phyloP scores from a whole-genome alignment of 2,888 invertebrate genomes.

The Lasioglossum oenotherae region DNA sequence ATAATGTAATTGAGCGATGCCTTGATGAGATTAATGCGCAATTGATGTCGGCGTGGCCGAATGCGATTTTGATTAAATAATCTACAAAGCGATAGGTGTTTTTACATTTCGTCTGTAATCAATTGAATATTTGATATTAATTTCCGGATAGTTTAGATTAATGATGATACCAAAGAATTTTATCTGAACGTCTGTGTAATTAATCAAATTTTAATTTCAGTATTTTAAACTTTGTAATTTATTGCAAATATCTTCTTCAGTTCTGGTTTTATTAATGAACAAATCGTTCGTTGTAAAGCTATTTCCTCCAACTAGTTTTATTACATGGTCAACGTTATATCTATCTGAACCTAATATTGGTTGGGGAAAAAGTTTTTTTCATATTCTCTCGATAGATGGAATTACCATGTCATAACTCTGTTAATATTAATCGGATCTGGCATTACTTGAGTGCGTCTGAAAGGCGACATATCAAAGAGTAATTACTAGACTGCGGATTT shows the following conservation, averaged over 20 bases:
- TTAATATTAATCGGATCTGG: too few species aligned
- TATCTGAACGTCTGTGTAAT: neutral
- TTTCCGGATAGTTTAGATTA: neutral
- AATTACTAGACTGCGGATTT: too few species aligned
- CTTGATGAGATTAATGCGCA: conserved; percentile 4
- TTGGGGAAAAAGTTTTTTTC: too few species aligned
- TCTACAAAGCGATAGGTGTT: neutral
- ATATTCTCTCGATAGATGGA: too few species aligned
- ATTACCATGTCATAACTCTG: too few species aligned
- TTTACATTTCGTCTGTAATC: neutral
- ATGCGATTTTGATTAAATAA: conserved; percentile 5
- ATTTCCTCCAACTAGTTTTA: neutral
- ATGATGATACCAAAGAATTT: neutral
- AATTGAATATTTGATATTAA: neutral
- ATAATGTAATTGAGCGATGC: conserved; percentile 2
- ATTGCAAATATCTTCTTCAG: neutral
- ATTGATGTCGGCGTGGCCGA: neutral
- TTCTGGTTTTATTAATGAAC: neutral
- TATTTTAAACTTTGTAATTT: neutral
- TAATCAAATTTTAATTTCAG: neutral
- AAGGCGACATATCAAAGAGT: too few species aligned
- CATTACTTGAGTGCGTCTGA: too few species aligned
- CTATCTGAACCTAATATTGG: too few species aligned
- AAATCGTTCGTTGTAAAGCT: too few species aligned
- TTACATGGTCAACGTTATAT: too few species aligned